Evolutionary conservation across 2,113 vertebrate species (phyloP).

Genomic region (Nycticorax nycticorax): DNA sequence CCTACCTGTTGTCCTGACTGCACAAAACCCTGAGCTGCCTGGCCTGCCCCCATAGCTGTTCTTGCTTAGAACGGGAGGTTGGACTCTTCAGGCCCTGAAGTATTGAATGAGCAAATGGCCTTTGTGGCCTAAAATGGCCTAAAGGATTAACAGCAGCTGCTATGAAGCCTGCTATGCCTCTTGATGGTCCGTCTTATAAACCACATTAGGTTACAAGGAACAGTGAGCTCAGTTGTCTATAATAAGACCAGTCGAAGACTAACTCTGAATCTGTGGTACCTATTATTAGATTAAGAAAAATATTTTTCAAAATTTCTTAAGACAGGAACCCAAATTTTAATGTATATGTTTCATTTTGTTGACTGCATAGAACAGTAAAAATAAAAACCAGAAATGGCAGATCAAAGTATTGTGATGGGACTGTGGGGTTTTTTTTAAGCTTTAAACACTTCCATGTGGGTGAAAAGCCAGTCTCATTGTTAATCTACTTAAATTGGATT

Average conservation of each 20-base stretch:
- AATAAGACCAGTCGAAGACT: neutral
- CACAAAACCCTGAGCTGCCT: neutral
- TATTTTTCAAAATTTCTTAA: neutral
- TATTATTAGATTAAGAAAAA: neutral
- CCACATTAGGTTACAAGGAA: neutral
- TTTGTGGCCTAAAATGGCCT: too few relatives aligned
- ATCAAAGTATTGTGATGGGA: neutral
- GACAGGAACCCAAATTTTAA: neutral
- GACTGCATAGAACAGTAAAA: neutral
- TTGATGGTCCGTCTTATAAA: neutral
- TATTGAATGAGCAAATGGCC: neutral
- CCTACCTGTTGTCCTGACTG: neutral
- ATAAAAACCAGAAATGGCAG: neutral
- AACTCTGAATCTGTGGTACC: neutral
- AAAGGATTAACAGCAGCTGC: neutral
- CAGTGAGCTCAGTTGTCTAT: neutral
- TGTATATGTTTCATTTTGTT: neutral
- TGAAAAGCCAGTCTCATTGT: neutral
- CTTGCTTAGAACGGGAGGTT: neutral
- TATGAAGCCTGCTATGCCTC: neutral
- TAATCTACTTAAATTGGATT: neutral
- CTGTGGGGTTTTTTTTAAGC: neutral
- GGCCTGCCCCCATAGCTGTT: neutral
- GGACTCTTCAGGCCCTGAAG: neutral
- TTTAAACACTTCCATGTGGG: neutral